Conservation (phyloP, 2,888 invertebrate genomes). For the Rotaria sp. region DNA sequence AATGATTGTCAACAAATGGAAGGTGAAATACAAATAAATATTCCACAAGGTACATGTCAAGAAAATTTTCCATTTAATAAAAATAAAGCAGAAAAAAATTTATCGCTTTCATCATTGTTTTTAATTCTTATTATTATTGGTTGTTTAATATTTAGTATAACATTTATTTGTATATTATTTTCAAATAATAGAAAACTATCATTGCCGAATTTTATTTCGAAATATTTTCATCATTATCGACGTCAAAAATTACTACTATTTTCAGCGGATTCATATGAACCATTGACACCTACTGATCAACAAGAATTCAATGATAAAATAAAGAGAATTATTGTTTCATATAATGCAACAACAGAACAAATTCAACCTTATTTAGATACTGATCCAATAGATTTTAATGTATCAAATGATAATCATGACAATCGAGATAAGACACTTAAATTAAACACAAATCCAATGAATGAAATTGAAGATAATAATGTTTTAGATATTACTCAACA, state of each 20-base stretch:
- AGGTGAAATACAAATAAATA: not conserved
- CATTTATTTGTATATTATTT: not conserved
- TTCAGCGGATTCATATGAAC: not conserved
- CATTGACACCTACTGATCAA: not conserved
- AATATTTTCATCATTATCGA: not conserved
- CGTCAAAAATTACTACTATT: not conserved
- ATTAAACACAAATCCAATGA: constrained; percentile 1
- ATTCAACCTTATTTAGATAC: not conserved
- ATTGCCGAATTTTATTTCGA: not conserved
- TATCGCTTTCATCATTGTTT: not conserved
- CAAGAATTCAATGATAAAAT: not conserved
- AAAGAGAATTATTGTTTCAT: not conserved
- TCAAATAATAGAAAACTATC: not conserved
- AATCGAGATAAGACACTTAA: not conserved
- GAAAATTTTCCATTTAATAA: not conserved
- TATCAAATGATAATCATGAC: not conserved
- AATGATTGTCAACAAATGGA: not conserved
- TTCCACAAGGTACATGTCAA: not conserved
- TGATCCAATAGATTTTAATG: not conserved
- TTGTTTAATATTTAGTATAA: not conserved
- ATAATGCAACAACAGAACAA: not conserved
- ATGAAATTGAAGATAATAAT: not conserved
- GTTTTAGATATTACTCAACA: not conserved
- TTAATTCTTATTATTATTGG: not conserved
- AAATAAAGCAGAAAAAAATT: not conserved